These are phyloP conservation scores for Geophilus truncorum DNA, from an alignment of 2,888 invertebrate species.

Conservation along the genomic window DNA sequence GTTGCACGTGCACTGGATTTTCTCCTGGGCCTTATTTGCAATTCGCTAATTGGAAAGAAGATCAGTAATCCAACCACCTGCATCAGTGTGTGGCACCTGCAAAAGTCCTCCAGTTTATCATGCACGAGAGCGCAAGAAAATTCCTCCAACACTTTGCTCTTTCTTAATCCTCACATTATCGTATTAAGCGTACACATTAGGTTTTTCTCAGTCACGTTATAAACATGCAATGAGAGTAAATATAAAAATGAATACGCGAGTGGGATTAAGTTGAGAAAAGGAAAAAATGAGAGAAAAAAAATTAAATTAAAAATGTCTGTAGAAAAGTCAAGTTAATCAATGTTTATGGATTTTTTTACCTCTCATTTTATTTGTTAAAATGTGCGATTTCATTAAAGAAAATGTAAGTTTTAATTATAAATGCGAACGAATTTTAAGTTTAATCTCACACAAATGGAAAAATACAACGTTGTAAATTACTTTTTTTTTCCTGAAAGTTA, in stretches of 20 bases:
- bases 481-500: no score
- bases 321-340: neutral
- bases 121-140: constrained; percentile 12
- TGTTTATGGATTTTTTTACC: neutral
- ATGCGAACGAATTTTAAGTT: no score
- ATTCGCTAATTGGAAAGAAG: constrained; percentile 17
- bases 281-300: no score
- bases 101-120: neutral
- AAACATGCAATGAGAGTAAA: neutral
- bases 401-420: no score
- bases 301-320: neutral
- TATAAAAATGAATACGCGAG: neutral
- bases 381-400: neutral
- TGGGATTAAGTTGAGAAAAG: neutral
- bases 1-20: constrained; percentile 17
- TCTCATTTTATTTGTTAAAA: neutral
- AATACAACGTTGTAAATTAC: no score
- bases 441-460: no score
- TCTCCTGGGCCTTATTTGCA: constrained; percentile 13
- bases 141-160: neutral
- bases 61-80: constrained; percentile 22
- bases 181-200: neutral
- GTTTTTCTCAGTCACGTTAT: neutral
- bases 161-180: constrained; percentile 4
- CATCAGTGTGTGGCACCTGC: neutral